phyloP scores from a whole-genome alignment of 2,113 vertebrate species.

The Alces alces region DNA sequence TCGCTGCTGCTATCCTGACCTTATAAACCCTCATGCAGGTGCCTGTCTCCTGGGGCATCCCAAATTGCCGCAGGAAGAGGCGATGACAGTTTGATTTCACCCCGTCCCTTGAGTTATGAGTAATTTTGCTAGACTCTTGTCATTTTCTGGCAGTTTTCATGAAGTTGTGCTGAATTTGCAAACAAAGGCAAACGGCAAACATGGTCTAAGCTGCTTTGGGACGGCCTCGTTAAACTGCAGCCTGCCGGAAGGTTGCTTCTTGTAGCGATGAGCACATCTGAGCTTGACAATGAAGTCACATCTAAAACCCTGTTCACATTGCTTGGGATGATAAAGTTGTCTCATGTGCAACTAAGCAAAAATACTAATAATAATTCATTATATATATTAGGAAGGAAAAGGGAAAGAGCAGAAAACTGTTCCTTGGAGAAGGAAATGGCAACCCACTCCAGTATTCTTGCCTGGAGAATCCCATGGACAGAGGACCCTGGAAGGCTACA shows the following conservation, averaged over 20 bases:
- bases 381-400: not conserved
- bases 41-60: not conserved
- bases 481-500: not conserved
- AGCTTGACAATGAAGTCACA: not conserved
- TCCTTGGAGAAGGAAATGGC: not conserved
- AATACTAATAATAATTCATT: not conserved
- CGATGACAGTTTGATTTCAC: not conserved
- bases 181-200: slow-evolving; percentile 51
- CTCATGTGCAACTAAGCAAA: not conserved
- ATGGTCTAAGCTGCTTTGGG: not conserved
- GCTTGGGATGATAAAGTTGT: not conserved
- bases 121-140: slow-evolving; percentile 16
- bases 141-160: slow-evolving; percentile 38
- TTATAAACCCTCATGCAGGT: not conserved
- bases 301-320: not conserved
- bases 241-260: not conserved
- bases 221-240: slow-evolving; percentile 26
- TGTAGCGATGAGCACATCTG: not conserved
- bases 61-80: not conserved
- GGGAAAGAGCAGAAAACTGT: not conserved
- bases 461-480: not conserved
- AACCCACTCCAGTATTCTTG: not conserved
- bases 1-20: not conserved
- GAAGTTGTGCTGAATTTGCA: slow-evolving; percentile 54
- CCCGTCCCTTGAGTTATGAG: not conserved